Conservation (phyloP, 2,888 invertebrate genomes). For the Lycocerus yunnanus region DNA sequence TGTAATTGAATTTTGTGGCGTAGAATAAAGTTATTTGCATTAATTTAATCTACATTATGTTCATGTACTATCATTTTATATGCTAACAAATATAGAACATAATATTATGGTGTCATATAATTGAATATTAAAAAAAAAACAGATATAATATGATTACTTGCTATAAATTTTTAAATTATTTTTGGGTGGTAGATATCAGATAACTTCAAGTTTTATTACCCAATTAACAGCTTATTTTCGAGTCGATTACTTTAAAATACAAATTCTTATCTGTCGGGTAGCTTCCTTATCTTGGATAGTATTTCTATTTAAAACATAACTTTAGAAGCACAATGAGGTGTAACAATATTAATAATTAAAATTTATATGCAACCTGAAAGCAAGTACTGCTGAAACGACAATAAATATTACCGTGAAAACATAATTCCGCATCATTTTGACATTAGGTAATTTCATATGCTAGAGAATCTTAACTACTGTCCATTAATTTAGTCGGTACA, state of each 20-base stretch:
- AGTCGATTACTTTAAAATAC: not conserved
- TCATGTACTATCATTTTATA: not conserved
- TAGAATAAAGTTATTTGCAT: not conserved
- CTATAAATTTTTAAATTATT: not conserved
- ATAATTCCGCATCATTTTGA: slow-evolving; percentile 25
- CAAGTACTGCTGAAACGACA: slow-evolving; percentile 7
- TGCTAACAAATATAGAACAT: not conserved
- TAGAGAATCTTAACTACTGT: slow-evolving; percentile 30
- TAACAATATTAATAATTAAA: slow-evolving; percentile 6
- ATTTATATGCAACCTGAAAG: slow-evolving; percentile 4
- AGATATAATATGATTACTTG: not conserved
- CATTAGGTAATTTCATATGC: slow-evolving; percentile 26
- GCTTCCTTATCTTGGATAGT: not conserved
- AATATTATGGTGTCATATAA: not conserved
- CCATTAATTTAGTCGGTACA: slow-evolving; percentile 29
- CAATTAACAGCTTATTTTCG: not conserved
- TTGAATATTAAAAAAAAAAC: not conserved
- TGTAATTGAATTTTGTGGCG: too few relatives aligned
- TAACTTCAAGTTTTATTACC: not conserved
- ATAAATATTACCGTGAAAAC: slow-evolving; percentile 6
- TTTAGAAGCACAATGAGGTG: not conserved
- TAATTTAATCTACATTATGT: not conserved
- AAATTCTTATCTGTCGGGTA: not conserved
- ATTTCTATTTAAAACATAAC: not conserved
- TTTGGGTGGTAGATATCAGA: not conserved